A percentile compares a stretch with the other conserved stretches of the same genome.
These are phyloP conservation scores for Vanessa cardui DNA, from an alignment of 2,888 invertebrate genomes.

Conservation along the genomic window DNA sequence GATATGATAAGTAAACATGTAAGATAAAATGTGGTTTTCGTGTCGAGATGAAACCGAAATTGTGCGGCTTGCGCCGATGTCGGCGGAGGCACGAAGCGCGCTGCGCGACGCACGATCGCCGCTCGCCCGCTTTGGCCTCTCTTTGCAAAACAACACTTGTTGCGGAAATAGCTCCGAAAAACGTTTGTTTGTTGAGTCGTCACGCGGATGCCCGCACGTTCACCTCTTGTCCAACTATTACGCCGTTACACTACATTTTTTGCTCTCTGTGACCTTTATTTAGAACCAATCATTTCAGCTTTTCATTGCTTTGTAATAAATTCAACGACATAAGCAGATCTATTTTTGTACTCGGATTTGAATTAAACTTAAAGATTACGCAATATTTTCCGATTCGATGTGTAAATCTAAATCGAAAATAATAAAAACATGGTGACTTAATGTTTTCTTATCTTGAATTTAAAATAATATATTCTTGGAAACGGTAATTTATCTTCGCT, in stretches of 20 bases:
- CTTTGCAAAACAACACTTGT: conserved; percentile 79
- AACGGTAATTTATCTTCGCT: conserved; percentile 25
- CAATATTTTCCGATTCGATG: conserved; percentile 2
- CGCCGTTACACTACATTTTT: neutral
- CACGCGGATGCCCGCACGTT: conserved; percentile 53
- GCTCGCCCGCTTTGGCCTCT: conserved; percentile 69
- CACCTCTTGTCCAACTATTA: conserved; percentile 48
- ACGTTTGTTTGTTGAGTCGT: conserved; percentile 56
- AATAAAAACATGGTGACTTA: conserved; percentile 18
- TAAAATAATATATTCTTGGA: conserved; percentile 27
- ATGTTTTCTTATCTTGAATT: conserved; percentile 25
- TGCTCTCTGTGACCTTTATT: conserved; percentile 4
- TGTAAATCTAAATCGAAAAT: conserved; percentile 3
- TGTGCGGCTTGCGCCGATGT: conserved; percentile 12
- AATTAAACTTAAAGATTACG: conserved; percentile 5
- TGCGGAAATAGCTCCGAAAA: conserved; percentile 79
- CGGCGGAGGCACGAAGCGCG: conserved; percentile 32
- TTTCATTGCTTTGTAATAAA: neutral
- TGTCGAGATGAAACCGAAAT: neutral
- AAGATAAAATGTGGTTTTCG: too few species aligned
- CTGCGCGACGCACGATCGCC: conserved; percentile 42
- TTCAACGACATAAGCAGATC: neutral
- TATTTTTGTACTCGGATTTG: neutral
- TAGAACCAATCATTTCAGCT: neutral
- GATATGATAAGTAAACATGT: too few species aligned